These are phyloP conservation scores for Cinclus cinclus DNA, from an alignment of 2,113 vertebrate genomes.

Conservation along the genomic window DNA sequence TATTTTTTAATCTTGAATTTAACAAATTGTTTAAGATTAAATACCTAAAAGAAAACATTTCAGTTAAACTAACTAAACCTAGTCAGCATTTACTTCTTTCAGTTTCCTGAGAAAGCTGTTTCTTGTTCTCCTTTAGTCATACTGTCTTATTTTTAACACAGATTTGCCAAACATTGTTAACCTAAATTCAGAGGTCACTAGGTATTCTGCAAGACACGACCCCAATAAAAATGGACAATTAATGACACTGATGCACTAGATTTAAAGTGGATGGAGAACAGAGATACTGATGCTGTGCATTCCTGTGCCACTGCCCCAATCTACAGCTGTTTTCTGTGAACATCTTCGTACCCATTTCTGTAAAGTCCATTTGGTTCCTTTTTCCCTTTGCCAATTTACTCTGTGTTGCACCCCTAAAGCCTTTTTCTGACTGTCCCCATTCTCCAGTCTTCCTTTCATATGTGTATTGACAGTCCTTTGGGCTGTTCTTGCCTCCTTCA, in stretches of 20 bases:
- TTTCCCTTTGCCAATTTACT: not conserved
- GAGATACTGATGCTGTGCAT: not conserved
- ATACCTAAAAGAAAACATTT: not conserved
- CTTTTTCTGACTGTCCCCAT: not conserved
- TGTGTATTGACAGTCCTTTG: not conserved
- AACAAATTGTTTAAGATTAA: not conserved
- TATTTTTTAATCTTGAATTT: not conserved
- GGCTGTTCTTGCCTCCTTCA: not conserved
- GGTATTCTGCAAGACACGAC: not conserved
- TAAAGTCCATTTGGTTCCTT: not conserved
- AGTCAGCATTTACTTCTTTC: not conserved
- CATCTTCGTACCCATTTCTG: not conserved
- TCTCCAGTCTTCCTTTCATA: not conserved
- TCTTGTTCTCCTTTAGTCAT: not conserved
- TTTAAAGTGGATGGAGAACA: not conserved
- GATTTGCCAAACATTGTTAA: not conserved
- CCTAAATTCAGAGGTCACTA: not conserved
- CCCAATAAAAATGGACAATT: not conserved
- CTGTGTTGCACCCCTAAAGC: not conserved
- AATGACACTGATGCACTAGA: not conserved
- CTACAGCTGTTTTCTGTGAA: not conserved
- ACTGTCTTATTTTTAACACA: rapidly evolving
- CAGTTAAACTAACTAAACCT: not conserved
- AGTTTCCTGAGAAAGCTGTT: not conserved
- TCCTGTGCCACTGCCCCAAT: not conserved